phyloP scores from a whole-genome alignment of 1,140 invertebrate species.

The Rhopalosiphum padi region DNA sequence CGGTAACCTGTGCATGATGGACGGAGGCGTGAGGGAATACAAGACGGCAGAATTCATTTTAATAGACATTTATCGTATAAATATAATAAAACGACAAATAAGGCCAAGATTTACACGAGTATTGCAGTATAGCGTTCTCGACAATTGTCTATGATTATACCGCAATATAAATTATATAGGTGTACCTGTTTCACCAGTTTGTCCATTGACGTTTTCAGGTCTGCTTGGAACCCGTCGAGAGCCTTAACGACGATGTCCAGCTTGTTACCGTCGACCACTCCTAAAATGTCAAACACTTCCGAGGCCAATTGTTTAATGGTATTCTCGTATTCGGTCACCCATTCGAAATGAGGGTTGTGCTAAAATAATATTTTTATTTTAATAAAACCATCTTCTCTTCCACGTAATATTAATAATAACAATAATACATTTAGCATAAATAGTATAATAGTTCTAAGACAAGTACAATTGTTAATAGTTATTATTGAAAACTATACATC shows the following conservation, averaged over 20 bases:
- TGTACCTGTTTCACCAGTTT: neutral
- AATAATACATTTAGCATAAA: neutral
- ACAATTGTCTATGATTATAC: neutral
- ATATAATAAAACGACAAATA: neutral
- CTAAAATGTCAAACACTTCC: constrained; percentile 2
- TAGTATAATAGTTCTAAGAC: too few species aligned
- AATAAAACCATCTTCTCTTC: neutral
- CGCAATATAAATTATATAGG: neutral
- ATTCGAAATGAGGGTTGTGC: constrained; percentile 31
- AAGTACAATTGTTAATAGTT: neutral
- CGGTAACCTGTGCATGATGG: neutral
- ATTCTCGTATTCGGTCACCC: constrained; percentile 4
- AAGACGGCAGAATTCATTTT: neutral
- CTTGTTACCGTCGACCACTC: neutral
- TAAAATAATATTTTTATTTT: neutral
- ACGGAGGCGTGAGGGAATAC: neutral
- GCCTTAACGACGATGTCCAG: neutral
- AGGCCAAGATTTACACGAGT: too few species aligned
- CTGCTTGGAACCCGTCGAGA: neutral
- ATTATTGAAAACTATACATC: neutral
- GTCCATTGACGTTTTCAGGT: neutral
- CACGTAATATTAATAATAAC: neutral
- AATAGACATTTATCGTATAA: neutral
- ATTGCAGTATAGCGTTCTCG: too few species aligned
- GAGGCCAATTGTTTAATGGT: neutral